Evolutionary conservation across 2,113 vertebrate species (phyloP).

Genomic region (Pitta sordida): DNA sequence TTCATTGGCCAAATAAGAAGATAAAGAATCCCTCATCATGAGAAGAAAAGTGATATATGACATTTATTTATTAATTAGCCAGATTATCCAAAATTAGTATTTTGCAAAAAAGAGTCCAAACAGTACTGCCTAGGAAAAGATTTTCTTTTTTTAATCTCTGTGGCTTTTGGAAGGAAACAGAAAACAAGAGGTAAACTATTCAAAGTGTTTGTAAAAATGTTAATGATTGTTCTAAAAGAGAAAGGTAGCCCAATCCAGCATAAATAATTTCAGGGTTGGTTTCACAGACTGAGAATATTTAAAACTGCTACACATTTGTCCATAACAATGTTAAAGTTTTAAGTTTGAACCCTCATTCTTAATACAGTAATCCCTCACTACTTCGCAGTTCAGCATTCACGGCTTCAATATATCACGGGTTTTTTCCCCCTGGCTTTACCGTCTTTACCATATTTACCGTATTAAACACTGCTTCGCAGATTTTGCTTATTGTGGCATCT

Average conservation of each 20-base stretch:
- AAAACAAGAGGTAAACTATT: neutral
- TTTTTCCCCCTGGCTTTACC: no score
- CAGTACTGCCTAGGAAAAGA: neutral
- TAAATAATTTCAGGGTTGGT: neutral
- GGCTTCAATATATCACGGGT: no score
- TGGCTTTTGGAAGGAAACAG: neutral
- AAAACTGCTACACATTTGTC: neutral
- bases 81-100: neutral
- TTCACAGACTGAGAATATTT: neutral
- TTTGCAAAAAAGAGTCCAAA: neutral
- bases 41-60: neutral
- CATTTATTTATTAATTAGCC: neutral
- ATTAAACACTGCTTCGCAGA: no score
- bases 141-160: neutral
- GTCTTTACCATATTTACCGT: no score
- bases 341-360: neutral
- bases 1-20: neutral
- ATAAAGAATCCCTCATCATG: neutral
- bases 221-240: neutral
- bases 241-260: neutral
- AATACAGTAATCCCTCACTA: no score
- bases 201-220: neutral
- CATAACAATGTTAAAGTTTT: neutral
- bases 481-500: no score
- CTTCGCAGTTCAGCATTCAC: no score